These are phyloP conservation scores for Drosophila bocqueti DNA, from an alignment of 1,140 invertebrate genomes.

Conservation along the genomic window DNA sequence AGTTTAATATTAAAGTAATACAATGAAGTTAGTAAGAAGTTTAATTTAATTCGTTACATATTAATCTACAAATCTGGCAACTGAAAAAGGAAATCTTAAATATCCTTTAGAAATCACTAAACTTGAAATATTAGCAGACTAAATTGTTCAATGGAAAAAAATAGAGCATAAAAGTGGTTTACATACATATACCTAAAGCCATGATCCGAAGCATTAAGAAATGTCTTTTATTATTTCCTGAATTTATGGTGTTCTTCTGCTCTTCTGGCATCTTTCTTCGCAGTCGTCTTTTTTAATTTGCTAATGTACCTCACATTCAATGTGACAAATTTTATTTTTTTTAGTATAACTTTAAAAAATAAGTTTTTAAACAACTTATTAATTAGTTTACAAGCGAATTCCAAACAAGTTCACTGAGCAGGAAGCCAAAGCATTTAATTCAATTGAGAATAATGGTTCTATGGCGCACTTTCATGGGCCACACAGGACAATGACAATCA, in stretches of 20 bases:
- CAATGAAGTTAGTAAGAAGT: neutral
- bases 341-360: neutral
- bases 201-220: too few relatives aligned
- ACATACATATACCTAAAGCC: too few relatives aligned
- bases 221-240: neutral
- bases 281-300: slow-evolving; percentile 45
- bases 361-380: neutral
- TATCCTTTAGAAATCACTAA: neutral
- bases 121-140: too few relatives aligned
- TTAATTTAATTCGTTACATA: neutral
- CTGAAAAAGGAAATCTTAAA: too few relatives aligned
- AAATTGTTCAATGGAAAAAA: neutral
- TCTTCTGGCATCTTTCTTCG: neutral
- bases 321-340: neutral
- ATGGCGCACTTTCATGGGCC: neutral
- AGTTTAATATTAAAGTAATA: neutral
- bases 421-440: slow-evolving; percentile 23
- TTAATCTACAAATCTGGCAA: neutral
- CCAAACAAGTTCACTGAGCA: neutral
- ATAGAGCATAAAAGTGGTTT: too few relatives aligned
- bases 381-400: neutral
- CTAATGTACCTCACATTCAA: slow-evolving; percentile 38
- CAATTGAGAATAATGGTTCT: slow-evolving; percentile 16
- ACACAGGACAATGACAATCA: slow-evolving; percentile 14
- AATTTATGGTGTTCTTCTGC: slow-evolving; percentile 2